These are phyloP conservation scores for Fulmarus glacialis DNA, from an alignment of 2,113 vertebrate genomes.

Conservation along the genomic window DNA sequence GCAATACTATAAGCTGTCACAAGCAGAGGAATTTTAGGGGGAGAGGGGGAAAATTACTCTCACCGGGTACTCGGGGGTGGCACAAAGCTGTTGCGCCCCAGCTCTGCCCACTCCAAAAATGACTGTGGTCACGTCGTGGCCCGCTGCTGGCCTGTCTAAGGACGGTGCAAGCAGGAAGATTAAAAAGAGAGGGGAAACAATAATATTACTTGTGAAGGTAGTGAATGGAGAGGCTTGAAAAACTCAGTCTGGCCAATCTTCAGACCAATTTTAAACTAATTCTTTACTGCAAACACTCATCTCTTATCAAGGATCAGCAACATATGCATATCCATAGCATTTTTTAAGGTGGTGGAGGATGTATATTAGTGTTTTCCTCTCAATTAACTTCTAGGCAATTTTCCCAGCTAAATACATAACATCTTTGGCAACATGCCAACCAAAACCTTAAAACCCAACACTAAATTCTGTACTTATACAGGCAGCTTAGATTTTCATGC, in stretches of 20 bases:
- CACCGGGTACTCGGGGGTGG: background rate
- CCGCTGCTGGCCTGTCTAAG: background rate
- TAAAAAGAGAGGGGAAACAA: background rate
- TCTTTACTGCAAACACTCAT: constrained; percentile 53
- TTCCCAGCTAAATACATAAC: constrained; percentile 87
- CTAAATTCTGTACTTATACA: constrained; percentile 81
- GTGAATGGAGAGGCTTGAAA: background rate
- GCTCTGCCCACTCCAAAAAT: background rate
- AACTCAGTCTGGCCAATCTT: constrained; percentile 3
- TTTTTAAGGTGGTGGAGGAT: constrained; percentile 67
- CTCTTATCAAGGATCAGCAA: constrained; percentile 76
- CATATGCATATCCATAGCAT: constrained; percentile 70
- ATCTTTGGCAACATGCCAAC: constrained; percentile 81
- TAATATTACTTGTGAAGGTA: background rate
- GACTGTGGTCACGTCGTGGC: rapidly evolving
- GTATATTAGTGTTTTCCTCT: constrained; percentile 88
- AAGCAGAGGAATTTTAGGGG: background rate
- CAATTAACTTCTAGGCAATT: constrained; percentile 88
- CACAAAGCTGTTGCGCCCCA: rapidly evolving
- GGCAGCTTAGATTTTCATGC: constrained; percentile 83
- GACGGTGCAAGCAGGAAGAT: background rate
- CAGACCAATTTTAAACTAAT: constrained; percentile 1
- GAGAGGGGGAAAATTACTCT: background rate
- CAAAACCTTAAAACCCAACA: constrained; percentile 82
- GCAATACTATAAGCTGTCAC: background rate